phyloP scores from a whole-genome alignment of 2,888 invertebrate species.

The Furcula furcula region DNA sequence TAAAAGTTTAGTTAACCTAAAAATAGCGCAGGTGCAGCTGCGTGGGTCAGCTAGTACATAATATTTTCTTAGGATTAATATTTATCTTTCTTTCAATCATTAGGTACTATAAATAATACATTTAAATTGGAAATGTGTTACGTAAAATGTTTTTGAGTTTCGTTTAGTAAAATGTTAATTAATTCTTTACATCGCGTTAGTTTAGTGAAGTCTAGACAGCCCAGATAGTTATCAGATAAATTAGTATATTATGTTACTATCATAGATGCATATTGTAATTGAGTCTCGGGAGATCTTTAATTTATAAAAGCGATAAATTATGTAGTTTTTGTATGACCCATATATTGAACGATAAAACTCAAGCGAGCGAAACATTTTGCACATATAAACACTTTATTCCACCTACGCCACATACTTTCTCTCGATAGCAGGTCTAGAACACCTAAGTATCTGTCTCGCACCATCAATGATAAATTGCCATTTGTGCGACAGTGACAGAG shows the following conservation, averaged over 20 bases:
- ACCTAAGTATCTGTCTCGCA: slow-evolving; percentile 38
- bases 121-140: too few relatives aligned
- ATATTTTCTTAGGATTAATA: too few relatives aligned
- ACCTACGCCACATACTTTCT: slow-evolving; percentile 50
- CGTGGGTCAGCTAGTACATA: too few relatives aligned
- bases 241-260: too few relatives aligned
- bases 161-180: background rate
- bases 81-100: too few relatives aligned
- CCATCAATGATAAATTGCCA: slow-evolving; percentile 25
- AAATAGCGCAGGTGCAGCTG: too few relatives aligned
- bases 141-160: background rate
- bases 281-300: too few relatives aligned
- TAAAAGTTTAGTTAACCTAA: too few relatives aligned
- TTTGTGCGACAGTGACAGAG: slow-evolving; percentile 47
- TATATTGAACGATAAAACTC: slow-evolving; percentile 2
- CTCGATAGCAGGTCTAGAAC: slow-evolving; percentile 44
- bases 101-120: too few relatives aligned
- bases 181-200: background rate
- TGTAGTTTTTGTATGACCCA: background rate
- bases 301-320: background rate
- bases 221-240: background rate
- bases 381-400: slow-evolving; percentile 21
- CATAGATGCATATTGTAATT: too few relatives aligned
- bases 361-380: slow-evolving; percentile 5
- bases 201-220: background rate